These are phyloP conservation scores for Frankliniella fusca DNA, from an alignment of 2,888 invertebrate genomes.

Conservation along the genomic window DNA sequence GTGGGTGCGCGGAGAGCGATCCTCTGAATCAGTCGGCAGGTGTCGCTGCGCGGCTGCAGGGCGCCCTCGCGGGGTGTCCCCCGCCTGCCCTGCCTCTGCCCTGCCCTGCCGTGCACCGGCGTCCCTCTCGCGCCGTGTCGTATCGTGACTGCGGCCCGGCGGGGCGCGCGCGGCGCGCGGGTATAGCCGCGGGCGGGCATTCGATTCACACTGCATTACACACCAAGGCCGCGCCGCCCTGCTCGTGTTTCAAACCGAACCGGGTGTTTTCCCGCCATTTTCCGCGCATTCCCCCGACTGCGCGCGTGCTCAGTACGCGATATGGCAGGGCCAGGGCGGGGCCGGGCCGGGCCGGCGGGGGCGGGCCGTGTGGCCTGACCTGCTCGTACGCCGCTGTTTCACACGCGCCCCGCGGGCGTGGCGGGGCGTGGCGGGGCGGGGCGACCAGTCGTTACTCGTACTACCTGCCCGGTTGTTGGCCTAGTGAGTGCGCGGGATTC, in stretches of 20 bases:
- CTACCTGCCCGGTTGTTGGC: too few relatives aligned
- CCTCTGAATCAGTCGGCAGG: too few relatives aligned
- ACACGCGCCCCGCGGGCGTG: too few relatives aligned
- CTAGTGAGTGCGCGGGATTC: too few relatives aligned
- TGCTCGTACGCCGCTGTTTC: too few relatives aligned
- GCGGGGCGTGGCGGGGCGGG: too few relatives aligned
- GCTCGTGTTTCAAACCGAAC: not conserved
- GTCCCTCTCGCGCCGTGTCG: not conserved
- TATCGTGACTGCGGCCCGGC: not conserved
- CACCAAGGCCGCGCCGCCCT: not conserved
- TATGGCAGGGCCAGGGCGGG: not conserved
- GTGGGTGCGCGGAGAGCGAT: too few relatives aligned
- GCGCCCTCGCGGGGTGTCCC: too few relatives aligned
- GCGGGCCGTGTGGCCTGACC: too few relatives aligned
- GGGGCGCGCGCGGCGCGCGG: not conserved
- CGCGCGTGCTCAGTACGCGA: not conserved
- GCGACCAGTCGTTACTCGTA: too few relatives aligned
- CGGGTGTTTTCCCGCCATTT: not conserved
- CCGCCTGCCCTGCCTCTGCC: not conserved
- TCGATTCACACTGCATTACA: slow-evolving; percentile 5
- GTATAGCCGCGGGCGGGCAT: not conserved
- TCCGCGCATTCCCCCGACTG: not conserved
- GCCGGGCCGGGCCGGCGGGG: not conserved
- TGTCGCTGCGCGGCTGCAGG: too few relatives aligned
- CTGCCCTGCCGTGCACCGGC: not conserved